Evolutionary conservation across 2,888 invertebrate genomes (phyloP).

Genomic region (Electrophaes corylata): DNA sequence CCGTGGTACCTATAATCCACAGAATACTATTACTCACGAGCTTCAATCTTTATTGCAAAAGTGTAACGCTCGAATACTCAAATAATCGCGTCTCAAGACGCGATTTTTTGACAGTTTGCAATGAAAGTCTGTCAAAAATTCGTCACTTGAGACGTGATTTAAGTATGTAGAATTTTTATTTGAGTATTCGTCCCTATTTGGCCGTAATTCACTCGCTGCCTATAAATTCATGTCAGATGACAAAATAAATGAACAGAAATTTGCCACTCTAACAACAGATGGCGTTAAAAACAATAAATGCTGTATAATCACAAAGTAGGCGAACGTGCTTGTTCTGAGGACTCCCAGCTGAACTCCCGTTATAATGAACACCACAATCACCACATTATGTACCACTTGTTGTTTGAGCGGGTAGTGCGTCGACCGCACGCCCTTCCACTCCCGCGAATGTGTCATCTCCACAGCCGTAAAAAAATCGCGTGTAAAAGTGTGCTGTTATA

Average conservation of each 20-base stretch:
- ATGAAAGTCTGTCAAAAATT: no score
- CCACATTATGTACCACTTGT: slow-evolving; percentile 69
- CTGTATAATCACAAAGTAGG: slow-evolving; percentile 60
- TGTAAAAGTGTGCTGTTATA: slow-evolving; percentile 63
- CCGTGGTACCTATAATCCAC: no score
- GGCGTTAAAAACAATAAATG: slow-evolving; percentile 59
- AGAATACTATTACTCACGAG: no score
- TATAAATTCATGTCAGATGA: not conserved
- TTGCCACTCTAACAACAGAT: slow-evolving; percentile 48
- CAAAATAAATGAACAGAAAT: slow-evolving; percentile 4
- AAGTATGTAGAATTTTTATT: no score
- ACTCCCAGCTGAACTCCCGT: slow-evolving; percentile 81
- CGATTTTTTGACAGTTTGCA: no score
- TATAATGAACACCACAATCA: slow-evolving; percentile 68
- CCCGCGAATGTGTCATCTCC: slow-evolving; percentile 79
- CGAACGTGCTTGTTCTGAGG: slow-evolving; percentile 63
- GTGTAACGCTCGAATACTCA: no score
- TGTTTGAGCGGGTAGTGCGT: slow-evolving; percentile 82
- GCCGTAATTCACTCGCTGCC: no score
- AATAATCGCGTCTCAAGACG: no score
- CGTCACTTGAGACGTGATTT: no score
- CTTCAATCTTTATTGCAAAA: no score
- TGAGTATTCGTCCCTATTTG: no score
- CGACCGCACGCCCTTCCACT: slow-evolving; percentile 79
- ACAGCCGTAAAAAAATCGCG: slow-evolving; percentile 72